Evolutionary conservation across 1,140 invertebrate genomes (phyloP), one percentile per base, ranked within the genome.

Genomic region (Xylocopa sonorina): DNA sequence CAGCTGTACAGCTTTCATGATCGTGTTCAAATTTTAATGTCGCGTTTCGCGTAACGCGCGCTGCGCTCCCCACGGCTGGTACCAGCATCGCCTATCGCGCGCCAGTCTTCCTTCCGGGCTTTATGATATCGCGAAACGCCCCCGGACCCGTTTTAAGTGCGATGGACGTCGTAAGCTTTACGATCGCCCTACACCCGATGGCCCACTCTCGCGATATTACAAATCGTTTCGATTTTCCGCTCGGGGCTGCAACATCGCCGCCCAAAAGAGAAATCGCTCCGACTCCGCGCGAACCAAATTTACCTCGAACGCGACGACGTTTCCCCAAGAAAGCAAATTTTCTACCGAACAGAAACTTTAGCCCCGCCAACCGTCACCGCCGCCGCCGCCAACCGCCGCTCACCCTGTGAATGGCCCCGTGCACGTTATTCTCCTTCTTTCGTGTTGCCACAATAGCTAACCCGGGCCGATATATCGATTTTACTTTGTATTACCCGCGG

Each of bases 21-120:
- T 86, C 84, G 67, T 85, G 85, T 87, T 89, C 84, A 79, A 90
- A 89, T 89, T 89, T 90, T 89, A 89, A 87, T 83, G 84, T 75
- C 82, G 67, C 68, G 38, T 84, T 84, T 67, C 68, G 55, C 27
- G 57, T 57, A 55, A 24, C 63, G 76, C 53, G 53, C n/a, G n/a
- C n/a, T n/a, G n/a, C n/a, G n/a, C n/a, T n/a, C n/a, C n/a, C n/a
- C n/a, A n/a, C n/a, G n/a, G n/a, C n/a, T n/a, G n/a, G n/a, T n/a
- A n/a, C n/a, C n/a, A n/a, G 60, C 46, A 38, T 66, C 53, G 32
- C 18, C 66, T 67, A 72, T 66, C 55, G 38, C n/a, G 38, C 62
- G n/a, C n/a, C n/a, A 29, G 27, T 48, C 53, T 60, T 67, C 32
- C 72, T 55, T n/a, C 41, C 34, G 68, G 60, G 80, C 78, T 89